Percentiles rank a stretch among this genome's conserved stretches.
These are phyloP conservation scores for Labeo catla DNA, from an alignment of 2,113 vertebrate species.

Conservation along the genomic window DNA sequence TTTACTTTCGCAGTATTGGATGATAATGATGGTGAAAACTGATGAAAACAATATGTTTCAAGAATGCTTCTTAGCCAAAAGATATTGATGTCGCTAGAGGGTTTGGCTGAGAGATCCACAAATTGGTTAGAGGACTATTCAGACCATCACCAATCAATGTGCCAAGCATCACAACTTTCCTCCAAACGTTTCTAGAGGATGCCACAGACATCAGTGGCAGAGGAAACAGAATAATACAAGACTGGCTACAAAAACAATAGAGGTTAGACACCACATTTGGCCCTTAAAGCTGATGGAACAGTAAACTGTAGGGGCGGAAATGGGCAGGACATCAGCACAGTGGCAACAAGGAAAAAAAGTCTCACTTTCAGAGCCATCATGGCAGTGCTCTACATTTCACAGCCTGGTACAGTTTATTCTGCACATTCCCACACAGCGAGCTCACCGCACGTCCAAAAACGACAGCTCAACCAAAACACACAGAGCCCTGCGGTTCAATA, in stretches of 20 bases:
- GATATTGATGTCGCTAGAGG: neutral
- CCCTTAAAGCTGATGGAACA: neutral
- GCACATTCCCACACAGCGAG: constrained; percentile 35
- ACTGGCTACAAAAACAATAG: neutral
- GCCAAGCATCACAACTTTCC: neutral
- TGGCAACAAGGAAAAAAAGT: neutral
- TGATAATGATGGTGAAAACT: neutral
- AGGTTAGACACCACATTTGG: neutral
- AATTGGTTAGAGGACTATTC: neutral
- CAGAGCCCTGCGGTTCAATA: neutral
- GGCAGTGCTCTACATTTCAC: constrained; percentile 33
- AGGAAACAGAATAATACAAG: neutral
- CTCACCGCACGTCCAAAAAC: constrained; percentile 25
- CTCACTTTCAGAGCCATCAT: constrained; percentile 4
- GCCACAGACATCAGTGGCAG: neutral
- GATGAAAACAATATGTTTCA: neutral
- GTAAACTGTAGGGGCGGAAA: neutral
- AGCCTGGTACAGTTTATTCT: constrained; percentile 22
- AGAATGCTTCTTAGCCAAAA: neutral
- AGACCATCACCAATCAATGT: neutral
- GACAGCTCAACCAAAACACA: constrained; percentile 8
- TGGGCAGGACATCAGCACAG: constrained; percentile 10
- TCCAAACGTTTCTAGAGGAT: neutral
- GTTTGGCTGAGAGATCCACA: neutral
- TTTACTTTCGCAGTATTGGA: neutral